phyloP scores from a whole-genome alignment of 2,113 vertebrate species.

The Ptychochromis oligacanthus region DNA sequence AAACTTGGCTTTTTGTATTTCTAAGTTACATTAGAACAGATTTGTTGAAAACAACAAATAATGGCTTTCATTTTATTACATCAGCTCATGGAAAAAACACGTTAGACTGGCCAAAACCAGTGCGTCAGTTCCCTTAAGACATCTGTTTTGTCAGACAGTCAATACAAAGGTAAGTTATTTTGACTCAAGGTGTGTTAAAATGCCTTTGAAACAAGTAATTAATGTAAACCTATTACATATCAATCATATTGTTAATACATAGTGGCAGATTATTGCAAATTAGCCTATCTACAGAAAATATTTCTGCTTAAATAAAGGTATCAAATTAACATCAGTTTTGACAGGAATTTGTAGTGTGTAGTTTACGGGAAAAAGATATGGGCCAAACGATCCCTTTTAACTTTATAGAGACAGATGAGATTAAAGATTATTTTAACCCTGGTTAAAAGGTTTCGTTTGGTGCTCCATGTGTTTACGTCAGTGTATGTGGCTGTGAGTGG shows the following conservation, averaged over 20 bases:
- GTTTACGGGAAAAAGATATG: background rate
- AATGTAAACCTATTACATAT: background rate
- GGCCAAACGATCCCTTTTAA: background rate
- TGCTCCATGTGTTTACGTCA: background rate
- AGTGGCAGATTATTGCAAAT: too few relatives aligned
- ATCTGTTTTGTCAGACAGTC: background rate
- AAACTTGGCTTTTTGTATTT: too few relatives aligned
- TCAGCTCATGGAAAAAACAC: too few relatives aligned
- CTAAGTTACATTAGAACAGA: too few relatives aligned
- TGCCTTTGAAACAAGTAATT: background rate
- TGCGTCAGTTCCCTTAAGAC: background rate
- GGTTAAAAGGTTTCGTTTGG: background rate
- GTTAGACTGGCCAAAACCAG: background rate
- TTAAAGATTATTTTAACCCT: background rate
- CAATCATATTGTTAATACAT: too few relatives aligned
- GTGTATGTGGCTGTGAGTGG: background rate
- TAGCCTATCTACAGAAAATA: background rate
- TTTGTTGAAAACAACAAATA: too few relatives aligned
- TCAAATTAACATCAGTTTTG: background rate
- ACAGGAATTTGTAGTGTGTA: background rate
- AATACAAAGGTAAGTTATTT: background rate
- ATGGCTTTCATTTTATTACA: rapidly evolving
- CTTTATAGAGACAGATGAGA: background rate
- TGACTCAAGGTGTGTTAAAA: background rate
- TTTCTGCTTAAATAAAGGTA: background rate